Conservation (phyloP, 2,113 vertebrate genomes). For the Hippolais icterina region DNA sequence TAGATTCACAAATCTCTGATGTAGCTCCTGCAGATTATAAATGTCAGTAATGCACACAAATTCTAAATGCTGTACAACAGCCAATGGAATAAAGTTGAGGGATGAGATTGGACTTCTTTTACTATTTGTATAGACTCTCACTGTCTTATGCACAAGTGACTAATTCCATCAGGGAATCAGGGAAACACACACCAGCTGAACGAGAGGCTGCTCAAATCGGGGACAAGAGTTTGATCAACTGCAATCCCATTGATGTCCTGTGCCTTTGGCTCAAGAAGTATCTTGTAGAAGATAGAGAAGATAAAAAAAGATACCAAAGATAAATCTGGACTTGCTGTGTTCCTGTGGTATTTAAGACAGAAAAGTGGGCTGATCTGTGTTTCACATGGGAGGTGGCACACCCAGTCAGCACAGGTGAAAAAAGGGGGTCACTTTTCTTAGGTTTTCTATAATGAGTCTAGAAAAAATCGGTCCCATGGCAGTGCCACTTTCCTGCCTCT, state of each 20-base stretch:
- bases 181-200: not conserved
- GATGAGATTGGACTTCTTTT: not conserved
- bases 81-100: not conserved
- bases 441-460: not conserved
- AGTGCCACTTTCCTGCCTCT: not conserved
- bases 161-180: not conserved
- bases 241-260: not conserved
- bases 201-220: not conserved
- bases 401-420: not conserved
- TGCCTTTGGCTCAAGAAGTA: not conserved
- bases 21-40: not conserved
- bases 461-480: not conserved
- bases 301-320: not conserved
- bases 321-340: not conserved
- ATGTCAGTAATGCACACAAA: not conserved
- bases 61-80: not conserved
- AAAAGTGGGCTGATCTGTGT: not conserved
- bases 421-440: not conserved
- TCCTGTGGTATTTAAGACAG: not conserved
- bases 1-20: not conserved
- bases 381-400: not conserved
- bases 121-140: not conserved
- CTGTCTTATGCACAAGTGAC: not conserved
- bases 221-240: not conserved
- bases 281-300: not conserved